phyloP scores from a whole-genome alignment of 1,140 invertebrate genomes.

The Dufourea novaeangliae region DNA sequence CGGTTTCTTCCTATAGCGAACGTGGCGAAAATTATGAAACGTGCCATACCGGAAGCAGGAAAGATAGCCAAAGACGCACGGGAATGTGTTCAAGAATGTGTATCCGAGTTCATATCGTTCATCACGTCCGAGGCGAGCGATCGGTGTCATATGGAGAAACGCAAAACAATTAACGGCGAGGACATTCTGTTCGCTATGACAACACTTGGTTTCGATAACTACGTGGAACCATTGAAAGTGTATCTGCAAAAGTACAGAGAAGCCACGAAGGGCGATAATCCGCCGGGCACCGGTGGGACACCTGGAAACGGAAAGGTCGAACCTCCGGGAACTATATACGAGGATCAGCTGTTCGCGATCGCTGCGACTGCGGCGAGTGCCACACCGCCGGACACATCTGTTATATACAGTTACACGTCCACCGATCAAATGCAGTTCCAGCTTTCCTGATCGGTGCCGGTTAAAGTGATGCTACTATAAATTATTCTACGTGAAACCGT shows the following conservation, averaged over 20 bases:
- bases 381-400: conserved; percentile 77
- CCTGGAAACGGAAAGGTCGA: conserved; percentile 76
- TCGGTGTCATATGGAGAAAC: conserved; percentile 97
- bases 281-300: conserved; percentile 54
- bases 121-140: conserved; percentile 99
- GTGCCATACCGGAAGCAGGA: conserved; percentile 96
- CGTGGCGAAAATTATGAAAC: conserved; percentile 99
- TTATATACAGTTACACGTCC: conserved; percentile 79
- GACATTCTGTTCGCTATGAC: conserved; percentile 99
- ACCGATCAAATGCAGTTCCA: conserved; percentile 81
- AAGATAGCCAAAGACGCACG: conserved; percentile 99
- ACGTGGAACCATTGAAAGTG: conserved; percentile 97
- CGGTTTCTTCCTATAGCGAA: conserved; percentile 99
- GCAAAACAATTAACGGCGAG: conserved; percentile 99
- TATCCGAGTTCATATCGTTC: conserved; percentile 99
- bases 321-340: conserved; percentile 71
- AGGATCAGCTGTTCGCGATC: conserved; percentile 80
- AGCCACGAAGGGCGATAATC: conserved; percentile 82
- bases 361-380: conserved; percentile 74
- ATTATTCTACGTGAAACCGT: conserved; percentile 29
- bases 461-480: conserved; percentile 50
- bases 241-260: conserved; percentile 99
- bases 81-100: conserved; percentile 99
- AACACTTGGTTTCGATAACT: conserved; percentile 98
- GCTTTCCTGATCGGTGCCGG: conserved; percentile 71